Base-by-base conservation (phyloP, 2,113 vertebrate species). In the Otolemur garnettii region DNA sequence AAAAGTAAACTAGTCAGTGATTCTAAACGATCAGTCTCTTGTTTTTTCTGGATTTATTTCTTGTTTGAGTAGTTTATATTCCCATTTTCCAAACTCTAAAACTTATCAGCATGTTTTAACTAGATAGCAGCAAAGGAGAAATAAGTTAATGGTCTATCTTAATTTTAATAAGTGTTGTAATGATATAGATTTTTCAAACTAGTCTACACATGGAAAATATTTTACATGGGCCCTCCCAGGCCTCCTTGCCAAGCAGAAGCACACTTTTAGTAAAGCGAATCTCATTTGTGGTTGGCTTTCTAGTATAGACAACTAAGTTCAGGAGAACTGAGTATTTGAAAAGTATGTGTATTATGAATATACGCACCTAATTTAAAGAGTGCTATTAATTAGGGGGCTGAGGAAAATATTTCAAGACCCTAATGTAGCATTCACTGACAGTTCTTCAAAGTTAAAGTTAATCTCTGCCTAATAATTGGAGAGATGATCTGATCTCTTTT, bases 131-230 rank as follows among this genome's bases (percentile, higher is more conserved):
- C 55, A 78, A 88, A 10, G 9, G 33, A 83, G 26, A 87, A 83
- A 85, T 42, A 79, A 83, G 85, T 83, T 14, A 82, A 53, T 55
- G 7, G 60, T 87, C 86, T 28, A 21, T 72, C 84, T 35, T 83
- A 72, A 66, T 95, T 66, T 97, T 96, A 87, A 1, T 83, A 71
- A 90, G 28, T 93, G 66, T 85, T 89, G n/a, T 42, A 90, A 72
- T 69, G 79, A 79, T 22, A 50, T 60, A 66, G 28, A 13, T 38
- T 90, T 94, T 85, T 74, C 53, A 89, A 57, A 59, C n/a, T 80
- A 87, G 13, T 72, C 45, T 78, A 19, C 83, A 96, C 77, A 93
- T 96, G 97, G 96, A 97, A 97, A 97, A 95, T 75, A 91, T 91
- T 85, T 91, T 64, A 30, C 50, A 11, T 1, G 53, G 55, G 38